A percentile compares a stretch with the other conserved stretches of the same genome.
These are phyloP conservation scores for Anguilla japonica DNA, from an alignment of 2,113 vertebrate genomes.

Conservation along the genomic window DNA sequence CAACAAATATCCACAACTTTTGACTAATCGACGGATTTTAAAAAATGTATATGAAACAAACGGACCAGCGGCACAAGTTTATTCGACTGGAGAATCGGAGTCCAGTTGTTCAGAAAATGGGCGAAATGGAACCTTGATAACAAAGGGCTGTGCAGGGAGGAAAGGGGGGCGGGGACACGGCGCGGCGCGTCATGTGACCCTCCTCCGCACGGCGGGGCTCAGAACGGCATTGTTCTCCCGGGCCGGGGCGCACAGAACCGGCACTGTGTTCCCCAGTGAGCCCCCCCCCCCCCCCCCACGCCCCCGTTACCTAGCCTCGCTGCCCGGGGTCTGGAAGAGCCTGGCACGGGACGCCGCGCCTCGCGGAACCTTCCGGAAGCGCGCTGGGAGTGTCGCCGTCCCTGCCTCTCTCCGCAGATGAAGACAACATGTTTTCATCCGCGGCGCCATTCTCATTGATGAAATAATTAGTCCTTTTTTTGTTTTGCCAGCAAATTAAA, in stretches of 20 bases:
- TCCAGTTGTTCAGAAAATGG: neutral
- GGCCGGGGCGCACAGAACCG: neutral
- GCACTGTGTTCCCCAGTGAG: slow-evolving; percentile 1
- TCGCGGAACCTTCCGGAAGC: neutral
- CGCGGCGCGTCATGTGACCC: neutral
- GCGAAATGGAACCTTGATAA: neutral
- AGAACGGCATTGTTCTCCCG: slow-evolving; percentile 19
- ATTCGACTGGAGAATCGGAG: neutral
- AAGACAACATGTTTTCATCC: neutral
- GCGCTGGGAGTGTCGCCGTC: too few relatives aligned
- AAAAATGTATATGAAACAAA: neutral
- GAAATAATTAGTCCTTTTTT: neutral
- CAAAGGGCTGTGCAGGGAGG: neutral
- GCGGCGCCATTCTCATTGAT: neutral
- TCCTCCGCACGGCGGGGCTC: slow-evolving; percentile 11
- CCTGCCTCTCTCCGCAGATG: neutral
- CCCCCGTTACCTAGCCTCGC: neutral
- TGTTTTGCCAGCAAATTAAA: slow-evolving; percentile 9
- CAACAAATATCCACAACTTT: neutral
- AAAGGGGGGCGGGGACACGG: too few relatives aligned
- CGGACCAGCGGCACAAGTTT: neutral
- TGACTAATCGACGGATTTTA: neutral
- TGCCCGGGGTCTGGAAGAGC: neutral
- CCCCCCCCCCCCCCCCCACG: slow-evolving; percentile 4
- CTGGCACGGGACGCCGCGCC: neutral